These are phyloP conservation scores for Tenthredo mesomela DNA, from an alignment of 2,888 invertebrate species.

Conservation along the genomic window DNA sequence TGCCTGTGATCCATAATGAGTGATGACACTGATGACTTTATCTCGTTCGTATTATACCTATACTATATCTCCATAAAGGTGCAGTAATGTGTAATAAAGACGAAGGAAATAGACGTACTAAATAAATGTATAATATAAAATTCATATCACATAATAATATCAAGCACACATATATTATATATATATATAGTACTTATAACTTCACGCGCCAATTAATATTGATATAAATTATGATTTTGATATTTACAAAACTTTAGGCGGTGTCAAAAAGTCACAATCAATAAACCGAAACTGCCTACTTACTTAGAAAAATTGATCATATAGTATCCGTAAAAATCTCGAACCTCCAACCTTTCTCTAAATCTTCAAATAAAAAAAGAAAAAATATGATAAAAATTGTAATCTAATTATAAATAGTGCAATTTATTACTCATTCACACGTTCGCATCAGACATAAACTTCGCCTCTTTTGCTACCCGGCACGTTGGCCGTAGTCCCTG, in stretches of 20 bases:
- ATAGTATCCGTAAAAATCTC: background rate
- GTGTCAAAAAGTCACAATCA: background rate
- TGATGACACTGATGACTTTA: no score
- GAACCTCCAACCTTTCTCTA: background rate
- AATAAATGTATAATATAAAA: slow-evolving; percentile 38
- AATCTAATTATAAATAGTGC: background rate
- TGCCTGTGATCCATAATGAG: background rate
- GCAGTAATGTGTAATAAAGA: background rate
- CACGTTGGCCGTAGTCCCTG: slow-evolving; percentile 59
- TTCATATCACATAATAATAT: slow-evolving; percentile 55
- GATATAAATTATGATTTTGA: slow-evolving; percentile 29
- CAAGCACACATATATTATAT: background rate
- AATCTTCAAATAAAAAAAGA: background rate
- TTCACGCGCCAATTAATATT: background rate
- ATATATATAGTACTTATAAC: background rate
- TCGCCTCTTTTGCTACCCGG: slow-evolving; percentile 79
- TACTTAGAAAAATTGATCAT: background rate
- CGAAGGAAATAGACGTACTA: background rate
- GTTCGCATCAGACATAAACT: slow-evolving; percentile 79
- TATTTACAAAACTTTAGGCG: slow-evolving; percentile 14
- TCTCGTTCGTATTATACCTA: background rate
- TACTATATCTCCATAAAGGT: background rate
- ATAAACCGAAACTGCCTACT: background rate
- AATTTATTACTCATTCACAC: background rate
- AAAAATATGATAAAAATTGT: background rate